Evolutionary conservation across 2,797 vertebrate species (phyloP), one percentile per base, ranked within the genome.

Genomic region (Macropodus opercularis): DNA sequence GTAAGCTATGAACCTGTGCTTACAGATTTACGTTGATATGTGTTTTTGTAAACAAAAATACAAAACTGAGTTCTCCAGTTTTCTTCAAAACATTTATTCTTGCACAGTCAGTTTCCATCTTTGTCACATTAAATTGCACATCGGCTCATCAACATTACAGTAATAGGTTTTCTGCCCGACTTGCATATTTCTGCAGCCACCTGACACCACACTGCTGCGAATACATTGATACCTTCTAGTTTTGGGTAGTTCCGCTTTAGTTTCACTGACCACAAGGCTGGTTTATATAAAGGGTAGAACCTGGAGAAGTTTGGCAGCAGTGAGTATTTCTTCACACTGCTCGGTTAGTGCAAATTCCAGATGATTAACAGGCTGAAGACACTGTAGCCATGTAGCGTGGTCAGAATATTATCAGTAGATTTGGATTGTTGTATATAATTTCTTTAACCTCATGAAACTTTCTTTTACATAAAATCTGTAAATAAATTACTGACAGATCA

Each of bases 31-130:
- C 19, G 1, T 38, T 5, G 1, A 32, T 27, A 3, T 0, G 14
- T 36, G 19, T 18, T 18, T 6, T 13, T 40, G 35, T n/a, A 32
- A 49, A 22, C 3, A 40, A 18, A 36, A 63, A 31, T n/a, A 36
- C 7, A 14, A 72, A 5, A 1, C 9, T n/a, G 22, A 8, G 2
- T 18, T 34, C 0, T 26, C 7, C 34, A 53, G 66, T 72, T 61
- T 26, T 4, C 63, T 32, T 13, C 55, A 77, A 80, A 68, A 35
- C 36, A 59, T 81, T 66, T 81, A 84, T 80, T 85, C 73, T 2
- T 11, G 52, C 27, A 72, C 42, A 2, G 54, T 77, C 63, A 76
- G 42, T 63, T 60, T 77, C 26, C 27, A 39, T 40, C 14, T 53
- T 66, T 47, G 48, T 17, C 17, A 56, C 39, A 67, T 41, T 63